phyloP scores from a whole-genome alignment of 2,797 vertebrate genomes.

The Chelonia mydas region DNA sequence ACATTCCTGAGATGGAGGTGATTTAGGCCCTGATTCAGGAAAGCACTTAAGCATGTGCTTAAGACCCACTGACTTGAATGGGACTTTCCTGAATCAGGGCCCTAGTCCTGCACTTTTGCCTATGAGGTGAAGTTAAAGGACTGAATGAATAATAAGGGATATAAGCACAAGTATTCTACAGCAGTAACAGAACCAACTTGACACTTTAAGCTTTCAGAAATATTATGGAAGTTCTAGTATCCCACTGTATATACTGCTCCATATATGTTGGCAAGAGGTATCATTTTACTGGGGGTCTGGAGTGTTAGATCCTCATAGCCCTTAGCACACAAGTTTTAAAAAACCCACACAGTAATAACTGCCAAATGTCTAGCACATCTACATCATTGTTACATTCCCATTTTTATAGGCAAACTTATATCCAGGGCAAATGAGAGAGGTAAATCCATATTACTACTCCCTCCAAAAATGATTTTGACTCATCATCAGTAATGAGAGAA shows the following conservation, averaged over 20 bases:
- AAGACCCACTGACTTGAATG: accelerated
- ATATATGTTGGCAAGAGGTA: conserved; percentile 9
- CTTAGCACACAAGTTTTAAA: neutral
- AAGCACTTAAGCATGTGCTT: neutral
- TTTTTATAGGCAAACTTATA: conserved; percentile 62
- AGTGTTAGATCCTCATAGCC: conserved; percentile 46
- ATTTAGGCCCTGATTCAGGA: neutral
- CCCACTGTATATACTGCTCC: neutral
- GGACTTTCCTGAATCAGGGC: neutral
- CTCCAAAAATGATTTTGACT: conserved; percentile 71
- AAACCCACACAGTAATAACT: conserved; percentile 31
- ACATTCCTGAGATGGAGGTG: accelerated
- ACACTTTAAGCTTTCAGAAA: neutral
- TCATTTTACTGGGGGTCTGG: conserved; percentile 9
- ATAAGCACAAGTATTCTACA: neutral
- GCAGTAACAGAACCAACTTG: neutral
- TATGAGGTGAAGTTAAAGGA: neutral
- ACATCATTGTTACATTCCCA: conserved; percentile 62
- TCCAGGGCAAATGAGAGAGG: conserved; percentile 69
- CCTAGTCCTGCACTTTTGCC: neutral
- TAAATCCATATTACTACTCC: conserved; percentile 21
- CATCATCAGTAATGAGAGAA: conserved; percentile 73
- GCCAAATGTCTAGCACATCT: conserved; percentile 71
- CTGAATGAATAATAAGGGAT: neutral
- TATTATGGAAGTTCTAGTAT: neutral